These are phyloP conservation scores for Drosophila mettleri DNA, from an alignment of 2,888 invertebrate species.

Conservation along the genomic window DNA sequence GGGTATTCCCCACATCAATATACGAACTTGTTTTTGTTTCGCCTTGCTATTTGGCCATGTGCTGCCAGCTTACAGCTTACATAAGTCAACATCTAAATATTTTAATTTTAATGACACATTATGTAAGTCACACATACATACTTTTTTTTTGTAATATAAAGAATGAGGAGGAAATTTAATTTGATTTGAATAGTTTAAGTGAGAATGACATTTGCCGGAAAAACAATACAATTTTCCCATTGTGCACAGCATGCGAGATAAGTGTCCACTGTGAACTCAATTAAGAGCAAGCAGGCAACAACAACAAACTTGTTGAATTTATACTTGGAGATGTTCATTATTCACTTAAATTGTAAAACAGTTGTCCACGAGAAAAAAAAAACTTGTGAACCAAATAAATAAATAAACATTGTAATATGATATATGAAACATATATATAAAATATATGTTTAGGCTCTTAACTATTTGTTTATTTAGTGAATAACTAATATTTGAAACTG, in stretches of 20 bases:
- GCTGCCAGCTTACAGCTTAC: background rate
- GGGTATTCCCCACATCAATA: background rate
- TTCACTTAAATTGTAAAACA: slow-evolving; percentile 47
- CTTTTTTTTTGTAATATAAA: background rate
- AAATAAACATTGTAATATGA: background rate
- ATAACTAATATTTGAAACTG: background rate
- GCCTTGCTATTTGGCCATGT: background rate
- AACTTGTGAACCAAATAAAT: background rate
- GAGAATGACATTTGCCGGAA: slow-evolving; percentile 1
- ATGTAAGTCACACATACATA: too few species aligned
- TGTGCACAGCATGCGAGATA: slow-evolving; percentile 31
- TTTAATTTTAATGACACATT: too few species aligned
- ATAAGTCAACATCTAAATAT: too few species aligned
- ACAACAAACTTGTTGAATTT: slow-evolving; percentile 38
- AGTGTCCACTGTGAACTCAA: slow-evolving; percentile 67
- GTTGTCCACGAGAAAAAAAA: slow-evolving; percentile 27
- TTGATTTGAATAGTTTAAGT: slow-evolving; percentile 1
- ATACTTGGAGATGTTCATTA: slow-evolving; percentile 39
- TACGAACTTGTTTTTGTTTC: background rate
- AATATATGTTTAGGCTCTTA: too few species aligned
- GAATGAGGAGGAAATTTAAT: background rate
- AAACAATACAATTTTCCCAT: slow-evolving; percentile 8
- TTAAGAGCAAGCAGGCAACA: slow-evolving; percentile 49
- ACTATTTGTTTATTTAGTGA: background rate
- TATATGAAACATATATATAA: background rate